A percentile compares a stretch with the other conserved stretches of the same genome.
These are phyloP conservation scores for Chelon labrosus DNA, from an alignment of 2,797 vertebrate genomes.

Conservation along the genomic window DNA sequence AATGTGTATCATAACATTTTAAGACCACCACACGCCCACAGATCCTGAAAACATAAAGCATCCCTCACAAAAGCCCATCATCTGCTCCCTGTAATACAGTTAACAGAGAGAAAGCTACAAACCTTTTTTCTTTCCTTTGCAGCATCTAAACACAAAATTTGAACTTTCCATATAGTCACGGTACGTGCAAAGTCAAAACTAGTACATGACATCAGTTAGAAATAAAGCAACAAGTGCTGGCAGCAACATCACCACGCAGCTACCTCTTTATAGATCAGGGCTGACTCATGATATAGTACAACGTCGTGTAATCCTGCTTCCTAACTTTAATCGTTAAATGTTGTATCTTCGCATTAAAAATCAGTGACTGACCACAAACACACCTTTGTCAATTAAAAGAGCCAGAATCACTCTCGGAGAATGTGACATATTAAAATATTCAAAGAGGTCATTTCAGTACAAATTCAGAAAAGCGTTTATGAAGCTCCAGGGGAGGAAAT, in stretches of 20 bases:
- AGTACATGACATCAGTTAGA: conserved; percentile 20
- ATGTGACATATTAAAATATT: not conserved
- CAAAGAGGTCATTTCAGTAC: not conserved
- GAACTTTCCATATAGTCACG: not conserved
- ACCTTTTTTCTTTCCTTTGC: not conserved
- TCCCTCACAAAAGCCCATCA: not conserved
- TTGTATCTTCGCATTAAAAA: not conserved
- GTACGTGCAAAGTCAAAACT: not conserved
- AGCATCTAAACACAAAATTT: not conserved
- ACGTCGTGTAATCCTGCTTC: not conserved
- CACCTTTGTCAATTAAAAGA: not conserved
- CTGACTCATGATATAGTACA: not conserved
- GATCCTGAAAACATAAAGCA: not conserved
- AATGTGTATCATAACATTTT: conserved; percentile 34
- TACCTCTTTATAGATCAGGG: conserved; percentile 7
- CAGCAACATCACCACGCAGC: conserved; percentile 10
- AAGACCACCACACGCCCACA: not conserved
- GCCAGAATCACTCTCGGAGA: not conserved
- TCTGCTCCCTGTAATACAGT: not conserved
- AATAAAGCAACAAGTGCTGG: not conserved
- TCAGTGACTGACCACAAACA: not conserved
- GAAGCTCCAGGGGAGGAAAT: no score
- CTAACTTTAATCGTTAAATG: not conserved
- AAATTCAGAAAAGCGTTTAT: not conserved
- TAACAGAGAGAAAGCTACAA: not conserved